Conservation (phyloP, 2,797 vertebrate genomes). For the Enteromius mattozi region DNA sequence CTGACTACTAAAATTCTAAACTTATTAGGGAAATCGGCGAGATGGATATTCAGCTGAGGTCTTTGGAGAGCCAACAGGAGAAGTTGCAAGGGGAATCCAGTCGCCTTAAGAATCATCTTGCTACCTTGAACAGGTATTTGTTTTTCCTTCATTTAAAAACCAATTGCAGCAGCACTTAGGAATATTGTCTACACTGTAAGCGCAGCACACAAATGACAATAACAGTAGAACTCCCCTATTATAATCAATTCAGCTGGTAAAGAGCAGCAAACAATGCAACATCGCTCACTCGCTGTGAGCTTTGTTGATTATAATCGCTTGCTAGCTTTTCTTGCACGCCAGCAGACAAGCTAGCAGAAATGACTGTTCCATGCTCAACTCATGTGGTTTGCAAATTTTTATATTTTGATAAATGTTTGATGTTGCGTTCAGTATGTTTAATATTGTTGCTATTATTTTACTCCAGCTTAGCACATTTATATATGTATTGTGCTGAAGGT, state of each 20-base stretch:
- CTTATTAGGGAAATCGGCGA: conserved; percentile 69
- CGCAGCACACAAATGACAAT: neutral
- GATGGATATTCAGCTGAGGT: conserved; percentile 69
- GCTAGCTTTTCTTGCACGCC: neutral
- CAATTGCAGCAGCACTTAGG: neutral
- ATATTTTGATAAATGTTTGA: neutral
- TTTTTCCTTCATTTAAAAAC: conserved; percentile 7
- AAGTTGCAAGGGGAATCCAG: conserved; percentile 67
- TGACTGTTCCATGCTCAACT: neutral
- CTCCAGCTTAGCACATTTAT: neutral
- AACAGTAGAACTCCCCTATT: neutral
- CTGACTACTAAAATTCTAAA: conserved; percentile 7
- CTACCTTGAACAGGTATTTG: conserved; percentile 68
- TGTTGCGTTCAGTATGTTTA: neutral
- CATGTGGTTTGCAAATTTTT: neutral
- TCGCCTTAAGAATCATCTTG: conserved; percentile 64
- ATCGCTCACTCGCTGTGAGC: neutral
- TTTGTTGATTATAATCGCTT: neutral
- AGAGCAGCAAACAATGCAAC: neutral
- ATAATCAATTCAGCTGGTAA: conserved; percentile 4
- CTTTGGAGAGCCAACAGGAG: conserved; percentile 62
- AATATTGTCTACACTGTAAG: neutral
- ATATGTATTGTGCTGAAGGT: neutral
- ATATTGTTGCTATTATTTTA: neutral
- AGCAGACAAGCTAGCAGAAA: neutral